Evolutionary conservation across 2,888 invertebrate genomes (phyloP).

Genomic region (Tenthredo livida): DNA sequence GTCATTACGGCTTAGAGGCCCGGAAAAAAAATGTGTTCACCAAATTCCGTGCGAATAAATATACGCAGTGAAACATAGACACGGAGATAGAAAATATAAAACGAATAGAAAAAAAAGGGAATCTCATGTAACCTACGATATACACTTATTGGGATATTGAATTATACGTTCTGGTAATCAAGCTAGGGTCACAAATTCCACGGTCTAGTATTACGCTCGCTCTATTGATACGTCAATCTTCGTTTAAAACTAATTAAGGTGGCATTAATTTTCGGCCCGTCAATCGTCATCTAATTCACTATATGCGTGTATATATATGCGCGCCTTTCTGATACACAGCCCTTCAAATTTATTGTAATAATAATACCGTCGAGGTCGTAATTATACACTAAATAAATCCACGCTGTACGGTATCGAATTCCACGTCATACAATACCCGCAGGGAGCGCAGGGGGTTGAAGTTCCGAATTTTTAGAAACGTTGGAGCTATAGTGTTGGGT

Average conservation of each 20-base stretch:
- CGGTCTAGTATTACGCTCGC: slow-evolving; percentile 37
- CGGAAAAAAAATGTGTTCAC: neutral
- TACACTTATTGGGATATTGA: slow-evolving; percentile 17
- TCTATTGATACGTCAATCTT: slow-evolving; percentile 53
- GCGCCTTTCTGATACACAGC: neutral
- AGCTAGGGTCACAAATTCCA: slow-evolving; percentile 37
- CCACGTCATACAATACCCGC: slow-evolving; percentile 1
- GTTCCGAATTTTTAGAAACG: too few relatives aligned
- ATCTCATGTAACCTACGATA: neutral
- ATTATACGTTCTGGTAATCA: slow-evolving; percentile 18
- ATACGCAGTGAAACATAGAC: neutral
- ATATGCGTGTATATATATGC: neutral
- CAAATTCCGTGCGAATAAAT: neutral
- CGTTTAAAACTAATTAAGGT: slow-evolving; percentile 54
- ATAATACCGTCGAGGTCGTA: neutral
- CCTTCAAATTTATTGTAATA: slow-evolving; percentile 23
- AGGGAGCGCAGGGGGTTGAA: too few relatives aligned
- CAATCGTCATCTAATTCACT: slow-evolving; percentile 52
- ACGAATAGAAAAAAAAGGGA: neutral
- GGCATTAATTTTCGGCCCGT: slow-evolving; percentile 20
- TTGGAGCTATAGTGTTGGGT: too few relatives aligned
- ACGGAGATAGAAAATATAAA: neutral
- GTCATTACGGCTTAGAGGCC: neutral
- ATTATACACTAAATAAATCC: slow-evolving; percentile 28
- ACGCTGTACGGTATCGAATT: slow-evolving; percentile 27